Conservation (phyloP, 2,888 invertebrate genomes). For the Icerya purchasi region DNA sequence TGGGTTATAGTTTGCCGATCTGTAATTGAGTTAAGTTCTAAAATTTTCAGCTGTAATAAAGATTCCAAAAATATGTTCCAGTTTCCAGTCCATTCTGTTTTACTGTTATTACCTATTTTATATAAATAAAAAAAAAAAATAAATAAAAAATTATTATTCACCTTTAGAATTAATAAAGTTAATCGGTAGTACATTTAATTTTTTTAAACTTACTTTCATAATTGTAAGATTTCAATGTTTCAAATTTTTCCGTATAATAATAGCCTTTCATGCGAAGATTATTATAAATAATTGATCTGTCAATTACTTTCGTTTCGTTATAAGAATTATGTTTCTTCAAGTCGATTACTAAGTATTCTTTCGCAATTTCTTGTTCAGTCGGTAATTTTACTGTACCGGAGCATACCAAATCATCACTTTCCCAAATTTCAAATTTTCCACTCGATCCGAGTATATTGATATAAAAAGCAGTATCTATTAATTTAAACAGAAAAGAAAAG, state of each 20-base stretch:
- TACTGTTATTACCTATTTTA: background rate
- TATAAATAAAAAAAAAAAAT: too few relatives aligned
- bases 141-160: too few relatives aligned
- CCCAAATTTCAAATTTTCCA: conserved; percentile 73
- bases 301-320: conserved; percentile 29
- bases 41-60: conserved; percentile 12
- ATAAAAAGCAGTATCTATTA: conserved; percentile 43
- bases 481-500: too few relatives aligned
- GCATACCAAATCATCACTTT: conserved; percentile 61
- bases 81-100: background rate
- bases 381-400: conserved; percentile 50
- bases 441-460: conserved; percentile 61
- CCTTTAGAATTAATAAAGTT: too few relatives aligned
- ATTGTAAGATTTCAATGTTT: background rate
- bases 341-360: conserved; percentile 36
- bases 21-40: conserved; percentile 7
- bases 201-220: background rate
- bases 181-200: background rate
- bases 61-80: conserved; percentile 14
- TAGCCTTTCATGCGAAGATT: conserved; percentile 69
- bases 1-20: conserved; percentile 8
- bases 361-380: conserved; percentile 25
- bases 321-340: conserved; percentile 19
- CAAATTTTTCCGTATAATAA: conserved; percentile 57
- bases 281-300: conserved; percentile 55